These are phyloP conservation scores for Atethmia centrago DNA, from an alignment of 2,888 invertebrate genomes.

Conservation along the genomic window DNA sequence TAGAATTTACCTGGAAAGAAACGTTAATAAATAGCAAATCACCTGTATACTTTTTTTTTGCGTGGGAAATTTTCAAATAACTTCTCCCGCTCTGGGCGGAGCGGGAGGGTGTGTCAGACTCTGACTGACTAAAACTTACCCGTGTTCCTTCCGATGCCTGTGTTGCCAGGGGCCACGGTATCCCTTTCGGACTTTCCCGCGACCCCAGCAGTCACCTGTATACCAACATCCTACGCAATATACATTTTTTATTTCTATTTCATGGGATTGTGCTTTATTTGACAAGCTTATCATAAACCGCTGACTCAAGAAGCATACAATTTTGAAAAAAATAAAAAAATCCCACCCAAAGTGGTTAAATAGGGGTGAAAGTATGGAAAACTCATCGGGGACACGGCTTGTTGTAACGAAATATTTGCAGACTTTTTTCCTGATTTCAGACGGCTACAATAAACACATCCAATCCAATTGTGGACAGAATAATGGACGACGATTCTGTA, in stretches of 20 bases:
- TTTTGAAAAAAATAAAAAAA: neutral
- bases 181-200: too few relatives aligned
- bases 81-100: too few relatives aligned
- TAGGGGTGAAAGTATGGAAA: neutral
- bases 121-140: too few relatives aligned
- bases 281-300: neutral
- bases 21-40: neutral
- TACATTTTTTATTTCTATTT: neutral
- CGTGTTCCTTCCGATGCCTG: too few relatives aligned
- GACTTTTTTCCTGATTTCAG: conserved; percentile 69
- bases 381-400: neutral
- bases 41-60: too few relatives aligned
- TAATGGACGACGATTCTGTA: conserved; percentile 86
- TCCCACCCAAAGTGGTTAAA: too few relatives aligned
- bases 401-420: neutral
- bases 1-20: neutral
- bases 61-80: too few relatives aligned
- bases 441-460: conserved; percentile 77
- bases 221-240: neutral
- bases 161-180: too few relatives aligned
- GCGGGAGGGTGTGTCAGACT: too few relatives aligned
- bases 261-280: neutral
- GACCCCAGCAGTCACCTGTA: too few relatives aligned
- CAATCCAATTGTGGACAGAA: conserved; percentile 84
- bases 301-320: neutral